Conservation (phyloP, 2,888 invertebrate genomes). For the Byasa hedistus region DNA sequence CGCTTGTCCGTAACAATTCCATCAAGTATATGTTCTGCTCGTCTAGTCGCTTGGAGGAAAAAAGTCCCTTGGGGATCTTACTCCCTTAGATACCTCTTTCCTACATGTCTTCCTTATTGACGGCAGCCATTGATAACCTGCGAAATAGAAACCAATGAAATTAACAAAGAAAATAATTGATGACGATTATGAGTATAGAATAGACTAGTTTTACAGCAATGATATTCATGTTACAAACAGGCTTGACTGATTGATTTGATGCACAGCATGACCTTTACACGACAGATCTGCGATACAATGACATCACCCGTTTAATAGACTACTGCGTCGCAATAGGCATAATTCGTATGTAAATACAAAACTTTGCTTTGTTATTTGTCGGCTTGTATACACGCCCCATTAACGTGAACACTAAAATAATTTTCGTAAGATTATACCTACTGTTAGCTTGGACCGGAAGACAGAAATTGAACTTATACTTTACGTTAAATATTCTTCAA, state of each 20-base stretch:
- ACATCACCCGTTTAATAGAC: conserved; percentile 40
- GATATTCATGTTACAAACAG: conserved; percentile 46
- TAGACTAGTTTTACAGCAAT: background rate
- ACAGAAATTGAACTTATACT: no score
- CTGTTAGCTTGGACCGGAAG: no score
- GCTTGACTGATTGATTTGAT: conserved; percentile 61
- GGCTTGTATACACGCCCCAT: conserved; percentile 24
- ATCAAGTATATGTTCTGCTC: no score
- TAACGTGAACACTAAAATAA: background rate
- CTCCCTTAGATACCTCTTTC: no score
- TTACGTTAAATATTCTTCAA: no score
- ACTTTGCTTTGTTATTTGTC: conserved; percentile 18
- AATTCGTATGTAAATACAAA: conserved; percentile 35
- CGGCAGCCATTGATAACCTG: background rate
- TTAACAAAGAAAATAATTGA: background rate
- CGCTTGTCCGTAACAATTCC: no score
- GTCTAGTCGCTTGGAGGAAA: no score
- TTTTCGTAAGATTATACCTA: no score
- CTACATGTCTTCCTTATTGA: no score
- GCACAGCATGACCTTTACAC: conserved; percentile 53
- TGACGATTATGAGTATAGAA: background rate
- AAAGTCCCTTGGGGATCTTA: no score
- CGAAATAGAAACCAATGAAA: background rate
- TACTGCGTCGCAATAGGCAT: conserved; percentile 16
- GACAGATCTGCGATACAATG: conserved; percentile 38